Evolutionary conservation across 2,888 invertebrate genomes (phyloP).

Genomic region (Nomada lathburiana): DNA sequence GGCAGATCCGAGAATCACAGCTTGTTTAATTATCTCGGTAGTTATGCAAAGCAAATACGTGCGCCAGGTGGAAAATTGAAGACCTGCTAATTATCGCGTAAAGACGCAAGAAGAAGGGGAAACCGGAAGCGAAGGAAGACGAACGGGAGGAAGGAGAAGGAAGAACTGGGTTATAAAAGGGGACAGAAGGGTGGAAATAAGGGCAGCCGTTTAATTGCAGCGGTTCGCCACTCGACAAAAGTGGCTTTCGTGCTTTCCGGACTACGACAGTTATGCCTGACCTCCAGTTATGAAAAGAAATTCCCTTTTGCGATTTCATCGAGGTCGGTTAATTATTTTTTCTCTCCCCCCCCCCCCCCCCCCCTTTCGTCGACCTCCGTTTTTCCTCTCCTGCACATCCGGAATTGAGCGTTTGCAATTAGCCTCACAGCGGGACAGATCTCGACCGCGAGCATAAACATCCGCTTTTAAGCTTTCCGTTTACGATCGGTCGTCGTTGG

Average conservation of each 20-base stretch:
- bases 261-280: conserved; percentile 56
- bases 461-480: background rate
- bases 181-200: conserved; percentile 30
- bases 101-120: conserved; percentile 54
- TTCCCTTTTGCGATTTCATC: conserved; percentile 52
- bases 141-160: conserved; percentile 10
- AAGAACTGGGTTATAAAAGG: conserved; percentile 21
- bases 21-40: conserved; percentile 76
- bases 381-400: conserved; percentile 27
- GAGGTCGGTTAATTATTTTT: conserved; percentile 62
- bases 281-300: conserved; percentile 46
- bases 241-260: conserved; percentile 64
- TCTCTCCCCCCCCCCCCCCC: background rate
- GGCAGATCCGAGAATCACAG: conserved; percentile 63
- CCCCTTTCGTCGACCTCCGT: background rate
- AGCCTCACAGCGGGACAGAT: conserved; percentile 5
- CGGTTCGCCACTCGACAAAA: conserved; percentile 66
- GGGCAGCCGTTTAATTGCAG: conserved; percentile 71
- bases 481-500: background rate
- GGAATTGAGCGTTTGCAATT: conserved; percentile 51
- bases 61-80: conserved; percentile 72
- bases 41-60: conserved; percentile 75
- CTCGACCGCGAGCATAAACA: background rate
- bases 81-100: conserved; percentile 76
- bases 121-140: conserved; percentile 3